phyloP scores from a whole-genome alignment of 1,140 invertebrate genomes.

The Heliconius eleuchia region DNA sequence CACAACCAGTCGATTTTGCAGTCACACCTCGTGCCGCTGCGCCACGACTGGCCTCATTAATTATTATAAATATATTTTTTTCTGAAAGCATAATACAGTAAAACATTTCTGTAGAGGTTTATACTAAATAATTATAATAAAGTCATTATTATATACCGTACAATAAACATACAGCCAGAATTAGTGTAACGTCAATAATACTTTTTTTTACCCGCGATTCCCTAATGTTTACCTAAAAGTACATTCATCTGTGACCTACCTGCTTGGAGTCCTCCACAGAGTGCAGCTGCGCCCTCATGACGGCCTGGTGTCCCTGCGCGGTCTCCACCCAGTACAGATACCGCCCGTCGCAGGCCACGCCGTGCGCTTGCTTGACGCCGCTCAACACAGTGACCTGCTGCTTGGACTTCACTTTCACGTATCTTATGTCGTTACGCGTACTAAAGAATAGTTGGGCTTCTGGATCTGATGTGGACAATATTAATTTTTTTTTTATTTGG shows the following conservation, averaged over 20 bases:
- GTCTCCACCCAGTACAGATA: conserved; percentile 90
- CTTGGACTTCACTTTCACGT: conserved; percentile 61
- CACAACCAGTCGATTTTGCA: no score
- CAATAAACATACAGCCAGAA: no score
- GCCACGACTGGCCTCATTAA: no score
- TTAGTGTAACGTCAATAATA: no score
- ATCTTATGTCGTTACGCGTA: conserved; percentile 79
- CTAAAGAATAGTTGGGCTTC: conserved; percentile 86
- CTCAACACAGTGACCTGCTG: conserved; percentile 48
- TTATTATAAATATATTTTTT: no score
- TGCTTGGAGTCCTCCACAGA: conserved; percentile 78
- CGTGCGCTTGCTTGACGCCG: conserved; percentile 81
- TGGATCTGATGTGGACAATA: conserved; percentile 55
- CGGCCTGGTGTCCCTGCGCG: conserved; percentile 84
- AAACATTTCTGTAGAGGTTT: no score
- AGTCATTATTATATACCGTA: no score
- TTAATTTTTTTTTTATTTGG: neutral
- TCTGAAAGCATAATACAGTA: no score
- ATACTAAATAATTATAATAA: no score
- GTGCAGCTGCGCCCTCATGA: conserved; percentile 82
- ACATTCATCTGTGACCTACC: conserved; percentile 48
- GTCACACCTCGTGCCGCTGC: no score
- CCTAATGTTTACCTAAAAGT: no score
- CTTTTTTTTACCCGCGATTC: no score
- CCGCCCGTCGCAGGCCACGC: conserved; percentile 85